phyloP scores from a whole-genome alignment of 1,140 invertebrate genomes.

The Psilanteris sp. region DNA sequence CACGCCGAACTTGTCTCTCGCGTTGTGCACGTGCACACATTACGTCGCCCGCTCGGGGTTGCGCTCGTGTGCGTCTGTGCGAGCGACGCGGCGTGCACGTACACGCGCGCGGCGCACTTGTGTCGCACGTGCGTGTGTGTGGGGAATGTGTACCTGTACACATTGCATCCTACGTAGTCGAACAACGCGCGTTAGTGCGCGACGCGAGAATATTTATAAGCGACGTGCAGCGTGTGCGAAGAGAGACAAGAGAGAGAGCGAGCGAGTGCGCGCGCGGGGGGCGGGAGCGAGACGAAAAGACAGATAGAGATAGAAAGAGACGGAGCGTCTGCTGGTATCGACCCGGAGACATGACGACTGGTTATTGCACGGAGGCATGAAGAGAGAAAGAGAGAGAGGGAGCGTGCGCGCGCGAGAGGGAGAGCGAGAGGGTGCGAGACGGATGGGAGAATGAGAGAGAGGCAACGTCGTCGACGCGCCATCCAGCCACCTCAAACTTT shows the following conservation, averaged over 20 bases:
- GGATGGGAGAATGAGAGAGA: no score
- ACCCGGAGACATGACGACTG: conserved; percentile 54
- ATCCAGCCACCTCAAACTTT: conserved; percentile 55
- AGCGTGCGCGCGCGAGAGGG: conserved; percentile 1
- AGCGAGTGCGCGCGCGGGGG: not conserved
- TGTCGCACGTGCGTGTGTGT: no score
- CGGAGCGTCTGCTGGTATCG: conserved; percentile 55
- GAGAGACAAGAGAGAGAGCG: conserved; percentile 18
- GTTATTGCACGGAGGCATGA: conserved; percentile 44
- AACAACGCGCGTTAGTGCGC: conserved; percentile 62
- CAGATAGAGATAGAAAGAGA: not conserved
- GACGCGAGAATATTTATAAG: conserved; percentile 63
- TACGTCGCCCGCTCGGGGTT: conserved; percentile 20
- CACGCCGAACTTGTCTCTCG: conserved; percentile 39
- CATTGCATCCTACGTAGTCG: conserved; percentile 54
- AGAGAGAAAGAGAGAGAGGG: conserved; percentile 5
- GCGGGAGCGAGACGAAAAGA: conserved; percentile 5
- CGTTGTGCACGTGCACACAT: conserved; percentile 41
- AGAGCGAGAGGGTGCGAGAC: not conserved
- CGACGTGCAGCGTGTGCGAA: conserved; percentile 47
- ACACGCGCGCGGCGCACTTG: no score
- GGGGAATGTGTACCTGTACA: conserved; percentile 56
- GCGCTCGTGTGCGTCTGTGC: conserved; percentile 1
- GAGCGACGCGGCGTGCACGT: not conserved
- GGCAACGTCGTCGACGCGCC: conserved; percentile 39